Evolutionary conservation across 2,113 vertebrate genomes (phyloP).

Genomic region (Cephalopterus ornatus): DNA sequence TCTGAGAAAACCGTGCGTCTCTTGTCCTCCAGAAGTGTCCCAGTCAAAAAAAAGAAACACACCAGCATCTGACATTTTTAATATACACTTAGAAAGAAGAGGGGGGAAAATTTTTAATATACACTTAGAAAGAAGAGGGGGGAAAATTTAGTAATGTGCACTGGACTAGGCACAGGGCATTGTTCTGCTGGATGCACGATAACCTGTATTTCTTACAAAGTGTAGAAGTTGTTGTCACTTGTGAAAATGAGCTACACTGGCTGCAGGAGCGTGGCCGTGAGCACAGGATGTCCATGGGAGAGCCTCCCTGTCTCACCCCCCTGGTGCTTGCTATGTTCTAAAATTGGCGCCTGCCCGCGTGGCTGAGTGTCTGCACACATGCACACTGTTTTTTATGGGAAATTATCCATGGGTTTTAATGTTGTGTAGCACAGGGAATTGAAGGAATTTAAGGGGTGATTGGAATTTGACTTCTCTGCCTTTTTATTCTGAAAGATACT

Average conservation of each 20-base stretch:
- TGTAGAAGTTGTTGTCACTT: not conserved
- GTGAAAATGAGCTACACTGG: not conserved
- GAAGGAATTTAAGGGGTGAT: conserved; percentile 37
- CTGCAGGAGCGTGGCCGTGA: not conserved
- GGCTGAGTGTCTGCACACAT: not conserved
- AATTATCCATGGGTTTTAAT: not conserved
- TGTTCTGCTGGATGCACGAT: accelerated
- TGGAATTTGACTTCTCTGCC: conserved; percentile 62
- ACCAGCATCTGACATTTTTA: not conserved
- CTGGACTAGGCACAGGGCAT: accelerated
- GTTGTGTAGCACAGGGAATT: conserved; percentile 10
- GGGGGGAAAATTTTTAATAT: not conserved
- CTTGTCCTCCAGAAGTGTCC: not conserved
- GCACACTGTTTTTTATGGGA: accelerated
- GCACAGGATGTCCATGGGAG: accelerated
- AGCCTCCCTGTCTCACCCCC: not conserved
- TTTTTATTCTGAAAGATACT: conserved; percentile 66
- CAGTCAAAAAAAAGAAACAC: not conserved
- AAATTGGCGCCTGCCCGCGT: accelerated
- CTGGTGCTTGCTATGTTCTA: not conserved
- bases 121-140: not conserved
- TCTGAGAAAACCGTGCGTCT: not conserved
- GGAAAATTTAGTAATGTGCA: not conserved
- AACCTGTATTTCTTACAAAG: not conserved
- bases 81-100: not conserved